phyloP scores from a whole-genome alignment of 1,140 invertebrate genomes.

The Metaphire vulgaris region DNA sequence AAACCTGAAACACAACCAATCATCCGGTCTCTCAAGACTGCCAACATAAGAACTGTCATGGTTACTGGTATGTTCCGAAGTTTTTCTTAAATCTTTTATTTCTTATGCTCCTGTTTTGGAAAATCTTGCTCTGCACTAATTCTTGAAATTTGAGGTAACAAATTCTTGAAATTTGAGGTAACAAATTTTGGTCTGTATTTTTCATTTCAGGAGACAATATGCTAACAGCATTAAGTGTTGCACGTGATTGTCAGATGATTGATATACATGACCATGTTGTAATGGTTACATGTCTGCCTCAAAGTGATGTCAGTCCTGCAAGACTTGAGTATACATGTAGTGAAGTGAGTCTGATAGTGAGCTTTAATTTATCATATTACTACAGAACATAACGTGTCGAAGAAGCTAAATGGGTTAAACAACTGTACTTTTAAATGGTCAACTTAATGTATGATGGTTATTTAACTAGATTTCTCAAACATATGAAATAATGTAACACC shows the following conservation, averaged over 20 bases:
- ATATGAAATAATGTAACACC: too few species aligned
- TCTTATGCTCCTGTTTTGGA: not conserved
- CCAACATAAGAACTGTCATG: conserved; percentile 87
- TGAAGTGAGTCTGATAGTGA: not conserved
- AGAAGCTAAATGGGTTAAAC: too few species aligned
- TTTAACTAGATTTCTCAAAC: too few species aligned
- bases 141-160: not conserved
- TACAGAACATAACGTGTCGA: too few species aligned
- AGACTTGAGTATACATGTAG: not conserved
- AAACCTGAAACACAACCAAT: conserved; percentile 75
- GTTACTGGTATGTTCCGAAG: conserved; percentile 65
- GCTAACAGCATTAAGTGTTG: conserved; percentile 89
- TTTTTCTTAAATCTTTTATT: too few species aligned
- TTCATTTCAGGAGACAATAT: conserved; percentile 70
- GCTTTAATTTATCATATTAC: too few species aligned
- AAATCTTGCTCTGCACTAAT: not conserved
- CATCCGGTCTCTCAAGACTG: conserved; percentile 69
- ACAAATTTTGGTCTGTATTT: not conserved
- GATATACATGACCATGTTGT: conserved; percentile 64
- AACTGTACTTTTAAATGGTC: too few species aligned
- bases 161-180: not conserved
- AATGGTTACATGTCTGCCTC: conserved; percentile 57
- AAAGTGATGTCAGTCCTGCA: conserved; percentile 14
- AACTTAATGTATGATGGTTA: too few species aligned
- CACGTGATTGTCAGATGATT: conserved; percentile 88